Conservation (phyloP, 1,140 invertebrate species). For the Parapsyche elsis region DNA sequence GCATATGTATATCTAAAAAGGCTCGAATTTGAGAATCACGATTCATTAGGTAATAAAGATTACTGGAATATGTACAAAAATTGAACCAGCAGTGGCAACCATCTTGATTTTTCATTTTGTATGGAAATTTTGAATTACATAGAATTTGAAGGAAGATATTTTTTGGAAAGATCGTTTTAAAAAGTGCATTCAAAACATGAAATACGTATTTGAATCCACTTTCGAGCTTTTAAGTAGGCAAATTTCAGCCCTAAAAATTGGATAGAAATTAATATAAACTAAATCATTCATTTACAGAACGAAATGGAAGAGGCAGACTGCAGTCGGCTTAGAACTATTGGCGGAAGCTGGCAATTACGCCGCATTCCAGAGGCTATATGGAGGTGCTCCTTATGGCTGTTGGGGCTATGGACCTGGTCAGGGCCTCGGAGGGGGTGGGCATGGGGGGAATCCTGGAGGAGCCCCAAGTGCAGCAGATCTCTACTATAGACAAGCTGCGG, state of each 20-base stretch:
- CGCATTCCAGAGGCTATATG: constrained; percentile 94
- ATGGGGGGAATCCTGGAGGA: constrained; percentile 71
- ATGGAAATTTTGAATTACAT: too few relatives aligned
- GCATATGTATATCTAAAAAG: too few relatives aligned
- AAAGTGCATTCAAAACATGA: too few relatives aligned
- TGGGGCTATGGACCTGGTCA: constrained; percentile 59
- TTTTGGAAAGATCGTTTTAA: too few relatives aligned
- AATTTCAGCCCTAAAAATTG: not conserved
- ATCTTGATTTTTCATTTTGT: too few relatives aligned
- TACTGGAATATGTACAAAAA: too few relatives aligned
- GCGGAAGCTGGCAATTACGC: constrained; percentile 97
- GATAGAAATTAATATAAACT: not conserved
- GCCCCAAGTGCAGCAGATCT: constrained; percentile 77
- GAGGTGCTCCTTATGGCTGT: constrained; percentile 78
- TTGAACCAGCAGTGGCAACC: too few relatives aligned
- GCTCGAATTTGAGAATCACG: too few relatives aligned
- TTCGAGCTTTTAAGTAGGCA: not conserved
- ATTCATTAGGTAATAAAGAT: too few relatives aligned
- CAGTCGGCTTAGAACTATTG: constrained; percentile 94
- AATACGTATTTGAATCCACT: too few relatives aligned
- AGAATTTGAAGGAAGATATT: too few relatives aligned
- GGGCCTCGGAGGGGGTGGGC: constrained; percentile 58
- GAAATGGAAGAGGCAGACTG: constrained; percentile 99
- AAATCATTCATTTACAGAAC: constrained; percentile 79
- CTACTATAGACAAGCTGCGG: constrained; percentile 82